phyloP scores from a whole-genome alignment of 2,797 vertebrate genomes.

The Danio jaintianensis region DNA sequence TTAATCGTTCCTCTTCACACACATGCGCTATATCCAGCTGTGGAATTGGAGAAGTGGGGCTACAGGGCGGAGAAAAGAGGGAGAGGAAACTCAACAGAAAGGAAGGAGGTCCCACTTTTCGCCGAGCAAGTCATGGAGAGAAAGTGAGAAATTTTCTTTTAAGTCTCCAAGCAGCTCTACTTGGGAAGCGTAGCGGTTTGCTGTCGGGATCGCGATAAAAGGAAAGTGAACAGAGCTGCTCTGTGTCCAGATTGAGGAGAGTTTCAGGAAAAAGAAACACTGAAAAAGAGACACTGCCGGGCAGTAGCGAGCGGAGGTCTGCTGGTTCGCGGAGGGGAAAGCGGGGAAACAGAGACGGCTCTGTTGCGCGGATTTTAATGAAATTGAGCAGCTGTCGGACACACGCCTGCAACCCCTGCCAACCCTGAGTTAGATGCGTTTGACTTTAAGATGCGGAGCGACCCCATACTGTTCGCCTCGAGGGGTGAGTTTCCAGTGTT shows the following conservation, averaged over 20 bases:
- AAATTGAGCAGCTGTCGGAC: constrained; percentile 65
- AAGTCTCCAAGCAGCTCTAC: constrained; percentile 20
- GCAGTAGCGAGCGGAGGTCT: constrained; percentile 39
- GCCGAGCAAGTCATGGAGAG: constrained; percentile 39
- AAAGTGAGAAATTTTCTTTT: constrained; percentile 41
- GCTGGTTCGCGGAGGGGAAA: constrained; percentile 28
- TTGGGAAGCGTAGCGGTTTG: constrained; percentile 10
- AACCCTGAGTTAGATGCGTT: constrained; percentile 69
- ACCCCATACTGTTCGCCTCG: constrained; percentile 79
- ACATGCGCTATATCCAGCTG: constrained; percentile 37
- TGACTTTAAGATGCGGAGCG: constrained; percentile 78
- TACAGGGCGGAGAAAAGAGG: constrained; percentile 58
- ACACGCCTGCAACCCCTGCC: constrained; percentile 58
- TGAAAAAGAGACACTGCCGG: constrained; percentile 55
- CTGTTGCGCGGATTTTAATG: constrained; percentile 56
- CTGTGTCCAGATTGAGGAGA: constrained; percentile 54
- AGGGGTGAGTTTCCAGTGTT: constrained; percentile 75
- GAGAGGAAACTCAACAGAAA: constrained; percentile 34
- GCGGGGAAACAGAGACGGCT: constrained; percentile 49
- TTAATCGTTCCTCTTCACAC: constrained; percentile 1
- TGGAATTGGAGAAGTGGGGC: constrained; percentile 49
- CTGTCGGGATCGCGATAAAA: constrained; percentile 27
- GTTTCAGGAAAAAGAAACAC: too few relatives aligned
- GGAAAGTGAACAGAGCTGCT: constrained; percentile 48
- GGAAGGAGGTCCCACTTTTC: constrained; percentile 57